Evolutionary conservation across 2,888 invertebrate species (phyloP).

Genomic region (Drosophila lutescens): DNA sequence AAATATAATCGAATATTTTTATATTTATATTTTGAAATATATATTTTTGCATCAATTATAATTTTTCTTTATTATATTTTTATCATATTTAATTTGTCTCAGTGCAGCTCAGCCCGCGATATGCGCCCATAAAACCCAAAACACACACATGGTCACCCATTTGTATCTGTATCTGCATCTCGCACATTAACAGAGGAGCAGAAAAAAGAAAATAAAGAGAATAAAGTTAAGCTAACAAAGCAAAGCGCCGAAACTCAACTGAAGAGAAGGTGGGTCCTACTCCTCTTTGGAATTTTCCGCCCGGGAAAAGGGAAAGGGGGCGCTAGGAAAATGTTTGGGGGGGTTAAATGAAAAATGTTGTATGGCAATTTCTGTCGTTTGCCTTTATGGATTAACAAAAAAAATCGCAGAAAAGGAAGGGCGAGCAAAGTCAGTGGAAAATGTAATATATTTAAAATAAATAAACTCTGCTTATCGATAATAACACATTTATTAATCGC

Average conservation of each 20-base stretch:
- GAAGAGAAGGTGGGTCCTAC: constrained; percentile 3
- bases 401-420: neutral
- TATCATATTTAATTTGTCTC: neutral
- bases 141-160: constrained; percentile 34
- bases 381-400: constrained; percentile 10
- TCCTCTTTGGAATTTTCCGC: neutral
- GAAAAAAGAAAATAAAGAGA: constrained; percentile 17
- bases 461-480: neutral
- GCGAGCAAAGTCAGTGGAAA: neutral
- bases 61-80: no score
- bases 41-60: no score
- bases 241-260: constrained; percentile 31
- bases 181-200: constrained; percentile 26
- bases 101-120: constrained; percentile 17
- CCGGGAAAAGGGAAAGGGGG: neutral
- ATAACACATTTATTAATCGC: neutral
- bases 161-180: constrained; percentile 38
- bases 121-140: constrained; percentile 20
- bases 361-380: constrained; percentile 22
- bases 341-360: constrained; percentile 44
- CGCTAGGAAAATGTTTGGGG: constrained; percentile 12
- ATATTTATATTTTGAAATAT: no score
- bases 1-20: no score
- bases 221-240: constrained; percentile 43
- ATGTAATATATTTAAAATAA: neutral